These are phyloP conservation scores for Macquaria australasica DNA, from an alignment of 2,113 vertebrate species.

Conservation along the genomic window DNA sequence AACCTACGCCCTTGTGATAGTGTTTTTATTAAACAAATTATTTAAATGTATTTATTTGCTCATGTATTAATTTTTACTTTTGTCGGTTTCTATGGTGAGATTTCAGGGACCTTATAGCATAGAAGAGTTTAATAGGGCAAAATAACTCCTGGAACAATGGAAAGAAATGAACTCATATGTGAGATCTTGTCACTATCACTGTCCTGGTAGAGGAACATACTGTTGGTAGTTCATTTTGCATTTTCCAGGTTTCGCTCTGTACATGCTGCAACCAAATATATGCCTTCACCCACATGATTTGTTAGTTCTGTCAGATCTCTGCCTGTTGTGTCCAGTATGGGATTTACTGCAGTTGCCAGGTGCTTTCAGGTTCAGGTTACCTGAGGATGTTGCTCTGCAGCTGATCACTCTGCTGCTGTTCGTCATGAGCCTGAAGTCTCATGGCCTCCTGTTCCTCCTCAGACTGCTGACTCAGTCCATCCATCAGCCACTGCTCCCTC, in stretches of 20 bases:
- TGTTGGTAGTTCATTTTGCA: no score
- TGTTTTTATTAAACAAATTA: no score
- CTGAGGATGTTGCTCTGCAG: slow-evolving; percentile 91
- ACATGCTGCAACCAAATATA: background rate
- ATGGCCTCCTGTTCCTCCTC: slow-evolving; percentile 92
- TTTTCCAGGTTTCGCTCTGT: background rate
- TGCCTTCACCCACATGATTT: background rate
- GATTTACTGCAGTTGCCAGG: background rate
- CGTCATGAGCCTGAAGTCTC: slow-evolving; percentile 89
- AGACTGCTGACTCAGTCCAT: slow-evolving; percentile 89
- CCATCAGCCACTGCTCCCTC: slow-evolving; percentile 96
- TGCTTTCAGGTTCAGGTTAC: slow-evolving; percentile 76
- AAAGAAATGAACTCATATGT: background rate
- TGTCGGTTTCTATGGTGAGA: no score
- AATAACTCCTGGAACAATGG: background rate
- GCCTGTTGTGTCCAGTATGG: slow-evolving; percentile 4
- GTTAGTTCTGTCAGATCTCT: background rate
- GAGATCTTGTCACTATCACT: no score
- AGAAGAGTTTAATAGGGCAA: background rate
- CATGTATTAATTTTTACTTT: no score
- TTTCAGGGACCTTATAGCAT: background rate
- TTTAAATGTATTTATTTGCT: no score
- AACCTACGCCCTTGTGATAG: no score
- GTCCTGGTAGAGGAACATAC: no score
- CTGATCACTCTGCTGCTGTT: slow-evolving; percentile 87